Percentiles rank a stretch among this genome's conserved stretches.
These are phyloP conservation scores for Athalia rosae DNA, from an alignment of 2,888 invertebrate genomes.

Conservation along the genomic window DNA sequence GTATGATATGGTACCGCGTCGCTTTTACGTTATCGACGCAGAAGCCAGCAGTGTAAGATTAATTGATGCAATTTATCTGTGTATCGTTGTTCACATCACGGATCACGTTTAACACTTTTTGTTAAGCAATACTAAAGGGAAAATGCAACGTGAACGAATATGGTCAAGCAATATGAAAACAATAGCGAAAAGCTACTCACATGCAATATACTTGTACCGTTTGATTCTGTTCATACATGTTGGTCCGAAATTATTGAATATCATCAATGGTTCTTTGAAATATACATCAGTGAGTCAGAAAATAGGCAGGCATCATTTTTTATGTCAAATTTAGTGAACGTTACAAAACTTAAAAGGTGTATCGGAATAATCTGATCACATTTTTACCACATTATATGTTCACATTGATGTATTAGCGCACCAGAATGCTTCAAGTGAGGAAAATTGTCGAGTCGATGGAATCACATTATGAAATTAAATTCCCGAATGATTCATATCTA, in stretches of 20 bases:
- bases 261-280: too few relatives aligned
- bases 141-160: not conserved
- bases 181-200: too few relatives aligned
- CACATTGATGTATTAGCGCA: slow-evolving; percentile 37
- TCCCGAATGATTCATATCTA: not conserved
- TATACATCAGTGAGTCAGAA: too few relatives aligned
- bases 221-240: too few relatives aligned
- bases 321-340: not conserved
- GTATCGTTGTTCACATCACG: slow-evolving; percentile 42
- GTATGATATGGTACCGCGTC: slow-evolving; percentile 69
- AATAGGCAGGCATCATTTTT: too few relatives aligned
- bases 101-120: slow-evolving; percentile 25
- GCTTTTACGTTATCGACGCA: slow-evolving; percentile 71
- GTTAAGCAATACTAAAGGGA: not conserved
- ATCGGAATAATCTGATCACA: slow-evolving; percentile 1
- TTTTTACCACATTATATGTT: slow-evolving; percentile 15
- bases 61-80: slow-evolving; percentile 47
- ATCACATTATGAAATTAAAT: not conserved
- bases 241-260: too few relatives aligned
- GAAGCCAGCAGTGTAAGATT: slow-evolving; percentile 67
- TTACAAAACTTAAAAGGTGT: not conserved
- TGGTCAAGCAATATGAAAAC: too few relatives aligned
- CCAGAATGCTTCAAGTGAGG: not conserved
- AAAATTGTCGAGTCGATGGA: not conserved
- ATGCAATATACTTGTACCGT: too few relatives aligned